A percentile compares a stretch with the other conserved stretches of the same genome.
Conservation (phyloP, 1,140 invertebrate species). For the Steinernema khuongi region DNA sequence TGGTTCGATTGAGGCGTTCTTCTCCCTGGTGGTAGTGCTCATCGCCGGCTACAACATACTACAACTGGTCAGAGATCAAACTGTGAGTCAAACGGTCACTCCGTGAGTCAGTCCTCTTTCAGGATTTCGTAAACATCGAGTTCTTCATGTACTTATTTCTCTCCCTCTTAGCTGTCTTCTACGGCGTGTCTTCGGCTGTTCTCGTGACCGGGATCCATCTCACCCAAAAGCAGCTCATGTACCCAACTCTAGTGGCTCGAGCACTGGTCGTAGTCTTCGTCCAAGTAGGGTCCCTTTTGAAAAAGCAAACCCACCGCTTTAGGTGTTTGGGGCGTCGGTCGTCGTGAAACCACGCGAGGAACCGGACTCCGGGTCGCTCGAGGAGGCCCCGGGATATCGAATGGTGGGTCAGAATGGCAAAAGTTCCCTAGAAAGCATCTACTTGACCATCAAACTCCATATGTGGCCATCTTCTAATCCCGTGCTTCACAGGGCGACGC, state of each 20-base stretch:
- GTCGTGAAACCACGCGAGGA: background rate
- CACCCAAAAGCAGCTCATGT: background rate
- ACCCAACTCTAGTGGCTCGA: background rate
- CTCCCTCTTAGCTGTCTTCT: background rate
- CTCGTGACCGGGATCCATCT: background rate
- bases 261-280: background rate
- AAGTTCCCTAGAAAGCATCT: too few species aligned
- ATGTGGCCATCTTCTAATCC: background rate
- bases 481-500: background rate
- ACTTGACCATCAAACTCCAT: background rate
- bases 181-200: background rate
- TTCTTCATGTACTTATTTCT: background rate
- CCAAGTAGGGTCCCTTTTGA: background rate
- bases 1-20: background rate
- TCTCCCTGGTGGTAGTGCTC: background rate
- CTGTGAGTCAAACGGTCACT: background rate
- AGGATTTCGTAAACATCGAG: background rate
- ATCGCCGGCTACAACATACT: background rate
- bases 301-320: background rate
- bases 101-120: background rate
- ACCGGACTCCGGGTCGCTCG: too few species aligned
- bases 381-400: too few species aligned
- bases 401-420: too few species aligned
- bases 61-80: background rate
- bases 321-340: background rate